Evolutionary conservation across 2,888 invertebrate genomes (phyloP), one percentile per base, ranked within the genome.

Genomic region (Tinea pellionella): DNA sequence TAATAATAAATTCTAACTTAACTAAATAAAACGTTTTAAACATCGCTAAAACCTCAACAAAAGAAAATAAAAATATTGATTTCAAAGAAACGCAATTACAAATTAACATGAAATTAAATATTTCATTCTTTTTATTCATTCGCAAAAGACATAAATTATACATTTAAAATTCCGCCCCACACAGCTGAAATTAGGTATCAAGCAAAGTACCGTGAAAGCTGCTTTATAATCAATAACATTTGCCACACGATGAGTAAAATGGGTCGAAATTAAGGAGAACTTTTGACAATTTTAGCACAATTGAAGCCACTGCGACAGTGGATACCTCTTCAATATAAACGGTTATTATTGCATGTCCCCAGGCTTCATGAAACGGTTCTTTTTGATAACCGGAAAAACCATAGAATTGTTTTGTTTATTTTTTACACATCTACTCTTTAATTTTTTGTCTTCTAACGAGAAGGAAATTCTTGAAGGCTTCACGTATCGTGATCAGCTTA

Each of bases 271-370:
- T 29, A 57, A 30, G 16, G 11, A 18, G 59, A 61, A 59, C 59
- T 59, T 53, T 55, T 58, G 51, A 53, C 42, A 59, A 61, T 61
- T 61, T 59, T 59, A 55, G 32, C 59, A 61, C 61, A 59, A 57
- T 57, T 57, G 53, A 53, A 24, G 53, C 53, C 9, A n/a, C 53
- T 32, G n/a, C 9, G 55, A 19, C 29, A 16, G 12, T 11, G 13
- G 24, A 7, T 24, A 57, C 13, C 57, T 57, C 57, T 32, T 30
- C 32, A 57, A 30, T 32, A 32, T 57, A 57, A 57, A 32, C 30
- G 32, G 60, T 61, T 41, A 61, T 61, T 61, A 61, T 24, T 19
- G n/a, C 29, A 15, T 61, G 51, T 47, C 61, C 61, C 47, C 51
- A 9, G 58, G 61, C 32, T 24, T 1, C 7, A 9, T 29, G 13